phyloP scores from a whole-genome alignment of 92 coral and sea anemone genomes.

The Ricordea florida region DNA sequence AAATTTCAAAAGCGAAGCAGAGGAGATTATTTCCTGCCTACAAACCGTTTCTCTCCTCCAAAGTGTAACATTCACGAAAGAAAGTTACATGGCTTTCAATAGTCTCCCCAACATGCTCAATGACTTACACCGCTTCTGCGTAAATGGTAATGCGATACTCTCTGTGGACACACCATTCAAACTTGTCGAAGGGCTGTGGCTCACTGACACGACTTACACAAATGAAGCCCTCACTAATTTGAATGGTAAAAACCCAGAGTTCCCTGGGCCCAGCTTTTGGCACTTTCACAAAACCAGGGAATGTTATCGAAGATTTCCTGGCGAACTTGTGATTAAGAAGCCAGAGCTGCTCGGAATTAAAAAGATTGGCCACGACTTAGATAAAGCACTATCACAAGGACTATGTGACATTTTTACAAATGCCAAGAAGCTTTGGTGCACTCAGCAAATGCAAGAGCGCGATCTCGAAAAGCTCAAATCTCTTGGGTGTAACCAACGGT shows the following conservation, averaged over 20 bases:
- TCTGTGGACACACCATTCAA: slow-evolving; percentile 65
- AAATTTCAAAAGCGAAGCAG: slow-evolving; percentile 31
- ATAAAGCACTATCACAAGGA: slow-evolving; percentile 58
- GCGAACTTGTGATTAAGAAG: slow-evolving; percentile 49
- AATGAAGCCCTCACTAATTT: slow-evolving; percentile 50
- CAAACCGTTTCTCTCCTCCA: slow-evolving; percentile 42
- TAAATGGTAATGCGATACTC: slow-evolving; percentile 44
- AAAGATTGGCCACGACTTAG: slow-evolving; percentile 64
- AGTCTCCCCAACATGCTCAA: slow-evolving; percentile 55
- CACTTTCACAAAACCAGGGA: slow-evolving; percentile 58
- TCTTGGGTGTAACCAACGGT: slow-evolving; percentile 47
- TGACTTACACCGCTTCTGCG: slow-evolving; percentile 59
- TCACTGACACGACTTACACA: slow-evolving; percentile 58
- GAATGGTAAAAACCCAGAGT: slow-evolving; percentile 59
- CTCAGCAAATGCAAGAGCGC: slow-evolving; percentile 64
- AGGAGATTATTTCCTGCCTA: slow-evolving; percentile 28
- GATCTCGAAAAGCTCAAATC: slow-evolving; percentile 53
- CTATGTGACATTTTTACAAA: slow-evolving; percentile 53
- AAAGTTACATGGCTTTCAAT: slow-evolving; percentile 52
- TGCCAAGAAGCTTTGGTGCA: slow-evolving; percentile 64
- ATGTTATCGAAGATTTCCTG: slow-evolving; percentile 67
- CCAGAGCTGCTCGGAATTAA: slow-evolving; percentile 56
- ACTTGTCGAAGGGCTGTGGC: slow-evolving; percentile 74
- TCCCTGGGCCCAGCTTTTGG: slow-evolving; percentile 73
- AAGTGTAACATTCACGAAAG: slow-evolving; percentile 67